Evolutionary conservation across 37 sponge, comb jelly and placozoan genomes (phyloP).

Genomic region (Chondrilla cf. caribensis): DNA sequence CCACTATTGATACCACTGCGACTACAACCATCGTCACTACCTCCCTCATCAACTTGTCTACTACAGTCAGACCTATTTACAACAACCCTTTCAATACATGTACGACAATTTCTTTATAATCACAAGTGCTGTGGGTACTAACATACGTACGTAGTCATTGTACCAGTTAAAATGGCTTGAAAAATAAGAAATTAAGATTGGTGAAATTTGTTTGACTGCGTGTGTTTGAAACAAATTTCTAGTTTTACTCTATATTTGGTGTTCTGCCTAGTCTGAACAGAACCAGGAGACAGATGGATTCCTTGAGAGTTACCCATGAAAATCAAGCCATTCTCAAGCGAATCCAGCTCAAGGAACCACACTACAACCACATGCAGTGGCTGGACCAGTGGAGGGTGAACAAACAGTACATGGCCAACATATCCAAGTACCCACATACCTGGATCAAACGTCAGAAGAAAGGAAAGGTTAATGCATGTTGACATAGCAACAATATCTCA

Average conservation of each 20-base stretch:
- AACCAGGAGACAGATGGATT: conserved; percentile 72
- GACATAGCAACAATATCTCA: conserved; percentile 19
- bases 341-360: conserved; percentile 74
- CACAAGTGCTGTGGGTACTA: no score
- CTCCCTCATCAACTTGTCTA: no score
- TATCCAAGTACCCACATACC: conserved; percentile 74
- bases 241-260: no score
- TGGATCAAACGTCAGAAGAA: conserved; percentile 30
- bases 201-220: no score
- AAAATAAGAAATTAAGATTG: no score
- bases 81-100: no score
- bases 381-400: conserved; percentile 84
- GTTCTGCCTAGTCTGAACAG: conserved; percentile 81
- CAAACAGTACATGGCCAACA: conserved; percentile 74
- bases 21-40: no score
- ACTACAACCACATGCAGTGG: conserved; percentile 75
- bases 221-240: no score
- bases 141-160: no score
- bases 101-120: no score
- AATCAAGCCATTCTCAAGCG: conserved; percentile 88
- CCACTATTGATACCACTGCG: background rate
- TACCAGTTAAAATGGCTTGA: no score
- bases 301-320: conserved; percentile 77
- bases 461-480: conserved; percentile 2
- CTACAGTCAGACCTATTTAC: no score